phyloP scores from a whole-genome alignment of 2,888 invertebrate species.

The Nomada fabriciana region DNA sequence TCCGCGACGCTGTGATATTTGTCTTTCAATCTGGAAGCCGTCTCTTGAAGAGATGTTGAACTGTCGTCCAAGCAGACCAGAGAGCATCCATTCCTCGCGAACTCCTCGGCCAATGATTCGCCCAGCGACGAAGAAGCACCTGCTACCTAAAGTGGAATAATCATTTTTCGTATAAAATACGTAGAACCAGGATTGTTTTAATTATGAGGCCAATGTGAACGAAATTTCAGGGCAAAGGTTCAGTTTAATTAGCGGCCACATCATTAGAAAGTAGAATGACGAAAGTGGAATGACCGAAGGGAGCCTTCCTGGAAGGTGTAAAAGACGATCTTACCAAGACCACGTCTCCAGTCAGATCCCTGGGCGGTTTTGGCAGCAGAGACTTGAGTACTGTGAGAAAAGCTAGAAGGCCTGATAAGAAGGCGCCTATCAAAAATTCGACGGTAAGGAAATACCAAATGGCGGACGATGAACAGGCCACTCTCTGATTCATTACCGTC shows the following conservation, averaged over 20 bases:
- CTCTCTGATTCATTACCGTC: conserved; percentile 60
- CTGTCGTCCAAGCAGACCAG: conserved; percentile 78
- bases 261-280: no score
- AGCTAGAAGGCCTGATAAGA: conserved; percentile 71
- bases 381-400: conserved; percentile 74
- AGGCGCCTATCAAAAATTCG: conserved; percentile 76
- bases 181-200: no score
- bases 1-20: conserved; percentile 64
- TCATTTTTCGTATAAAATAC: no score
- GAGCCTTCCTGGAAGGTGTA: no score
- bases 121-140: conserved; percentile 78
- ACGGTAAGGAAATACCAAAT: conserved; percentile 76
- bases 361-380: conserved; percentile 80
- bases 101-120: conserved; percentile 77
- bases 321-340: conserved; percentile 75
- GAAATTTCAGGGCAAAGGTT: no score
- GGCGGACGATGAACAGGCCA: conserved; percentile 67
- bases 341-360: conserved; percentile 78
- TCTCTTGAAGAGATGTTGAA: conserved; percentile 62
- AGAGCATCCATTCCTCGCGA: conserved; percentile 77
- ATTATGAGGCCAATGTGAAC: no score
- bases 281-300: neutral
- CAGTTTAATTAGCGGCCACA: no score
- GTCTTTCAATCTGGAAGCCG: conserved; percentile 57
- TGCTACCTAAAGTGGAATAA: conserved; percentile 69